phyloP scores from a whole-genome alignment of 2,113 vertebrate genomes.

The Petroica traversi region DNA sequence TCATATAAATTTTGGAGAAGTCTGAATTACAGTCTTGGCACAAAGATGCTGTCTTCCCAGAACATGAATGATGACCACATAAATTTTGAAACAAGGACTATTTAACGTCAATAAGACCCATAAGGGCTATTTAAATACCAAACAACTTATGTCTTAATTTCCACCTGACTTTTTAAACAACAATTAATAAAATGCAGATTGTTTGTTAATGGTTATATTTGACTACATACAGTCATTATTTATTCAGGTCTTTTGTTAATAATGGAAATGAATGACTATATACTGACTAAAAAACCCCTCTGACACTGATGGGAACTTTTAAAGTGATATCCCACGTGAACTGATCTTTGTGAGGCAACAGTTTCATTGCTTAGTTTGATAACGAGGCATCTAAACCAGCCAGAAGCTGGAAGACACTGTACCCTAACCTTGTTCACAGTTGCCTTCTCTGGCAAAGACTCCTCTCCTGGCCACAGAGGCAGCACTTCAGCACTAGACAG shows the following conservation, averaged over 20 bases:
- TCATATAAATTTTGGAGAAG: background rate
- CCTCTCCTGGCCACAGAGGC: background rate
- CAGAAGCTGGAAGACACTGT: background rate
- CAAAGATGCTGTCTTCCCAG: background rate
- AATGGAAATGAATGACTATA: too few relatives aligned
- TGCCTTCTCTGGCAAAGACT: background rate
- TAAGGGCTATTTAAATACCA: background rate
- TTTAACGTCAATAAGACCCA: background rate
- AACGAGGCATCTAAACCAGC: background rate
- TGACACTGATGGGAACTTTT: background rate
- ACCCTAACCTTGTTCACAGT: background rate
- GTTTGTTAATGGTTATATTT: background rate
- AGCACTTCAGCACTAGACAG: background rate
- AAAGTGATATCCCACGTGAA: fast-evolving
- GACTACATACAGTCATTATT: background rate
- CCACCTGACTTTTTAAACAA: background rate
- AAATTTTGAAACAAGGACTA: background rate
- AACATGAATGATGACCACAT: background rate
- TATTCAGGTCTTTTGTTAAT: background rate
- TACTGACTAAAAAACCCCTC: too few relatives aligned
- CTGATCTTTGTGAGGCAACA: background rate
- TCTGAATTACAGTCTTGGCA: background rate
- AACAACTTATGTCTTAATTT: background rate
- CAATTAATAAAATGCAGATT: background rate
- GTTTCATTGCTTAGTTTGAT: background rate